Evolutionary conservation across 2,888 invertebrate genomes (phyloP).

Genomic region (Gymnosoma rotundatum): DNA sequence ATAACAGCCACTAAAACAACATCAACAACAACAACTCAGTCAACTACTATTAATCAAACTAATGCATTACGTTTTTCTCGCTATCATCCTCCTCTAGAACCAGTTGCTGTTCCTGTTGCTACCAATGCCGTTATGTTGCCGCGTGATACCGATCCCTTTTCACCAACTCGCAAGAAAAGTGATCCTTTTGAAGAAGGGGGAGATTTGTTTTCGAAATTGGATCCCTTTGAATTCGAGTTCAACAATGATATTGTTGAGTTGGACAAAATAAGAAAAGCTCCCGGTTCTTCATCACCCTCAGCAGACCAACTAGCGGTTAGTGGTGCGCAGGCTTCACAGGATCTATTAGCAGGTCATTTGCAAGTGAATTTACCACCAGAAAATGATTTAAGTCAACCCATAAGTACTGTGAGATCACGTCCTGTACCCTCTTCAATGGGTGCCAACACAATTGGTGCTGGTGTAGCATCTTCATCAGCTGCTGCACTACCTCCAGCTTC

Average conservation of each 20-base stretch:
- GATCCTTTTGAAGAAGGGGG: constrained; percentile 87
- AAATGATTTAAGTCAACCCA: constrained; percentile 72
- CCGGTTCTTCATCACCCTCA: constrained; percentile 40
- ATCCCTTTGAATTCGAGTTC: constrained; percentile 81
- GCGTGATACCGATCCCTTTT: constrained; percentile 82
- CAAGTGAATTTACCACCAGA: constrained; percentile 88
- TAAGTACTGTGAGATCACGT: constrained; percentile 75
- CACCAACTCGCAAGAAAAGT: constrained; percentile 82
- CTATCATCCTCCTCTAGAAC: constrained; percentile 72
- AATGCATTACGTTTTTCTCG: constrained; percentile 70
- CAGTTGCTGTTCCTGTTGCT: constrained; percentile 57
- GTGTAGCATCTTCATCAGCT: neutral
- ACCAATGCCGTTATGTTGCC: constrained; percentile 79
- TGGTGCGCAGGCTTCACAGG: constrained; percentile 70
- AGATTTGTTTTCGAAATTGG: constrained; percentile 81
- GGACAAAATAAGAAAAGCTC: constrained; percentile 55
- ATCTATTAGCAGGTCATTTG: constrained; percentile 86
- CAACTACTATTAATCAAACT: constrained; percentile 61
- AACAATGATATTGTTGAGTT: constrained; percentile 62
- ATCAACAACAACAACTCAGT: constrained; percentile 44
- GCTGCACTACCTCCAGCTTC: constrained; percentile 62
- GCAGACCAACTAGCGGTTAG: neutral
- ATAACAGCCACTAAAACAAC: constrained; percentile 14
- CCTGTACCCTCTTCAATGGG: constrained; percentile 70
- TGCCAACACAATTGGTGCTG: constrained; percentile 11